Percentiles rank a stretch among this genome's conserved stretches.
Evolutionary conservation across 2,113 vertebrate species (phyloP).

Genomic region (Raja brachyura): DNA sequence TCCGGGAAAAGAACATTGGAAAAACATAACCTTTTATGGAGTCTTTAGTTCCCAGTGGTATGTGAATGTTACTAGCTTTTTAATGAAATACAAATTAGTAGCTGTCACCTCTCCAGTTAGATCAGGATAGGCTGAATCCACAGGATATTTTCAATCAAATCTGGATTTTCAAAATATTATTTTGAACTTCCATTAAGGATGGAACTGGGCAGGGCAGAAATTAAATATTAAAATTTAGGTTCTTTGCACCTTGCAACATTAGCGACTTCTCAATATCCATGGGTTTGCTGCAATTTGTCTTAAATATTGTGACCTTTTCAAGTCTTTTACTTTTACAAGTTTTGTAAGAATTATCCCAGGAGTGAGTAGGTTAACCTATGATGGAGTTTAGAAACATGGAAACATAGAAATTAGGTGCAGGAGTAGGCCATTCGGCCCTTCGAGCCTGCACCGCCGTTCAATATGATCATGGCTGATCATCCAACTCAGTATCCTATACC

Average conservation of each 20-base stretch:
- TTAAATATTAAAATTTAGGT: neutral
- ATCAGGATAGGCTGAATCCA: neutral
- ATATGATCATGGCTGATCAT: too few relatives aligned
- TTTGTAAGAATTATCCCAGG: too few relatives aligned
- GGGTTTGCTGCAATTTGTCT: neutral
- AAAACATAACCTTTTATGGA: conserved; percentile 75
- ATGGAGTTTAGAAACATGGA: too few relatives aligned
- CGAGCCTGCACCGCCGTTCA: too few relatives aligned
- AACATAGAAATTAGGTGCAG: too few relatives aligned
- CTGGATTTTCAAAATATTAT: neutral
- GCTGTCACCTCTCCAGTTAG: neutral
- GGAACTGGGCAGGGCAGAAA: neutral
- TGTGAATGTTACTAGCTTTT: conserved; percentile 39
- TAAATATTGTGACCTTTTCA: neutral
- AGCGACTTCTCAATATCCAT: neutral
- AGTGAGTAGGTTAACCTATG: too few relatives aligned
- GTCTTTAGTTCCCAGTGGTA: conserved; percentile 95
- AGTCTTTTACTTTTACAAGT: too few relatives aligned
- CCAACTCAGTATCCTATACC: too few relatives aligned
- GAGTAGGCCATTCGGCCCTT: too few relatives aligned
- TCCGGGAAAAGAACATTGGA: conserved; percentile 67
- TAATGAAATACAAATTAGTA: too few relatives aligned
- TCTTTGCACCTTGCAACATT: neutral
- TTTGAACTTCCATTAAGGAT: neutral
- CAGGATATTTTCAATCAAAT: neutral